These are phyloP conservation scores for Cosmia pyralina DNA, from an alignment of 2,888 invertebrate genomes.

Conservation along the genomic window DNA sequence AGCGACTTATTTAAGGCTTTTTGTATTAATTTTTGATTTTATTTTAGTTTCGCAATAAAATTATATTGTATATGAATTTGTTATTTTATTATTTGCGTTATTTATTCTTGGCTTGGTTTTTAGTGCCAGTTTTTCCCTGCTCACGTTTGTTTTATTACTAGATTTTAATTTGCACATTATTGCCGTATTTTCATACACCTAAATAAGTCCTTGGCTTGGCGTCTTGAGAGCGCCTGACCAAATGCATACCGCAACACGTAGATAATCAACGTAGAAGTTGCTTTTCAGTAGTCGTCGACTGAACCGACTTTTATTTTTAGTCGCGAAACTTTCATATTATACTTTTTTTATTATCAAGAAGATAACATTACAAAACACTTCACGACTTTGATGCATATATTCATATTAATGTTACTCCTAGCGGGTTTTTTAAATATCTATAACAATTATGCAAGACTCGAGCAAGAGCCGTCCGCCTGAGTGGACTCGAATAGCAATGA, in stretches of 20 bases:
- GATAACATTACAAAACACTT: too few relatives aligned
- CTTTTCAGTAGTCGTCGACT: neutral
- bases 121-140: neutral
- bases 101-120: conserved; percentile 33
- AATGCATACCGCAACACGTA: conserved; percentile 41
- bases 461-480: conserved; percentile 11
- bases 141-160: neutral
- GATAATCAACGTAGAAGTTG: conserved; percentile 12
- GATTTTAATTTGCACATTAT: conserved; percentile 25
- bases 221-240: conserved; percentile 42
- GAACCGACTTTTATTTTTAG: neutral
- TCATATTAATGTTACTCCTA: neutral
- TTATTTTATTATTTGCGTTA: conserved; percentile 62
- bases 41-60: conserved; percentile 72
- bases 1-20: conserved; percentile 65
- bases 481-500: conserved; percentile 24
- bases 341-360: neutral
- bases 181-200: neutral
- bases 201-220: neutral
- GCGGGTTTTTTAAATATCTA: neutral
- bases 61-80: conserved; percentile 68
- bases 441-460: neutral
- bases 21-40: conserved; percentile 74
- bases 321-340: neutral
- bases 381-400: neutral